Percentiles rank a stretch among this genome's conserved stretches.
Conservation (phyloP, 2,888 invertebrate species). For the Actias luna region DNA sequence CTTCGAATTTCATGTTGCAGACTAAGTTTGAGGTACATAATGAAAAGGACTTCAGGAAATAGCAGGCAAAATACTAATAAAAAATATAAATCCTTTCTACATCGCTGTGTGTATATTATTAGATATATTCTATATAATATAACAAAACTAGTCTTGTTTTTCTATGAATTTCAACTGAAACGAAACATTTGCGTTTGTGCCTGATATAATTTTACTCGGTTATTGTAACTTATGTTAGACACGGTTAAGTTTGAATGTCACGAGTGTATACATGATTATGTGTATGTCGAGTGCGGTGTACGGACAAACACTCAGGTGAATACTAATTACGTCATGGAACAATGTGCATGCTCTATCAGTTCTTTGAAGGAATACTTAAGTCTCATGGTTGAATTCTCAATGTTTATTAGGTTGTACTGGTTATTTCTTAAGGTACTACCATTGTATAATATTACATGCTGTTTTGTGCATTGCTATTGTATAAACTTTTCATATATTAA, state of each 20-base stretch:
- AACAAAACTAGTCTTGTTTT: background rate
- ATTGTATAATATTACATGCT: background rate
- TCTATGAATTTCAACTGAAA: slow-evolving; percentile 5
- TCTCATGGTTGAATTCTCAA: slow-evolving; percentile 25
- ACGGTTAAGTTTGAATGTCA: slow-evolving; percentile 75
- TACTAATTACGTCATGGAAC: slow-evolving; percentile 55
- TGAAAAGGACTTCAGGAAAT: background rate
- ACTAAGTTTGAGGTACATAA: too few species aligned
- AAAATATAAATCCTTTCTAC: too few species aligned
- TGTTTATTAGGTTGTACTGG: slow-evolving; percentile 11
- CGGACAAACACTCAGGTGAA: slow-evolving; percentile 42
- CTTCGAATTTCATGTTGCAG: too few species aligned
- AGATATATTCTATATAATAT: background rate
- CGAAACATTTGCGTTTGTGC: background rate
- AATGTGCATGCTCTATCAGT: slow-evolving; percentile 61
- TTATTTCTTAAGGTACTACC: background rate
- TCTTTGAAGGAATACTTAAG: slow-evolving; percentile 41
- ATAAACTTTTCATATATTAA: too few species aligned
- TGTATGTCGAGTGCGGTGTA: slow-evolving; percentile 34
- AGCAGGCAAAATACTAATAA: too few species aligned
- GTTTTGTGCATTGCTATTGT: background rate
- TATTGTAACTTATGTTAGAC: slow-evolving; percentile 58
- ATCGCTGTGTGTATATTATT: background rate
- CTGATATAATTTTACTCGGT: slow-evolving; percentile 19
- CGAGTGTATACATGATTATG: slow-evolving; percentile 33